phyloP scores from a whole-genome alignment of 2,797 vertebrate genomes.

The Atherinosoma microstoma region DNA sequence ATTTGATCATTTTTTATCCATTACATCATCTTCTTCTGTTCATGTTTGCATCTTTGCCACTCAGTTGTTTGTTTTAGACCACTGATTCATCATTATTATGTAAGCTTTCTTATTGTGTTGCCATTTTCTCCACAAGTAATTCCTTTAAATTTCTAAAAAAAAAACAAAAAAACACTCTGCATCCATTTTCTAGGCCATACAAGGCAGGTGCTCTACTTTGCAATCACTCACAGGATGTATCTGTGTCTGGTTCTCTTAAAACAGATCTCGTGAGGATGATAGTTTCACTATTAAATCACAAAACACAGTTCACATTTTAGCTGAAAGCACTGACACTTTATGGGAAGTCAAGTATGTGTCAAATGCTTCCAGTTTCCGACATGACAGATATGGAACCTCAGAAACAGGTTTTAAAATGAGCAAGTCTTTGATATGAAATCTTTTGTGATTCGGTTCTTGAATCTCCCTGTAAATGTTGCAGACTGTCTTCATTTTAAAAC shows the following conservation, averaged over 20 bases:
- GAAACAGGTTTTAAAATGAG: constrained; percentile 40
- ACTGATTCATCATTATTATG: background rate
- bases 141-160: background rate
- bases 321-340: constrained; percentile 47
- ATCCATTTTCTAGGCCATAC: constrained; percentile 4
- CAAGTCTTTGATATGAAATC: constrained; percentile 37
- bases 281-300: constrained; percentile 51
- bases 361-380: constrained; percentile 48
- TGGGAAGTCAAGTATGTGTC: constrained; percentile 57
- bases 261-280: constrained; percentile 27
- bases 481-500: constrained; percentile 32
- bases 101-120: background rate
- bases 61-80: background rate
- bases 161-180: background rate
- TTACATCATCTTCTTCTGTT: background rate
- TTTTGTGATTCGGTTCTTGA: constrained; percentile 32
- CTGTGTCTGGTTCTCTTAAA: constrained; percentile 17
- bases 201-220: constrained; percentile 18
- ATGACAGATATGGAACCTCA: constrained; percentile 33
- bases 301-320: constrained; percentile 45
- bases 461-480: constrained; percentile 19
- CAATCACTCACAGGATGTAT: constrained; percentile 8
- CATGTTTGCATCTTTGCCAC: background rate
- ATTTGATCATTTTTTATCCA: background rate
- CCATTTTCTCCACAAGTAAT: background rate